phyloP scores from a whole-genome alignment of 2,797 vertebrate genomes.

The Poeciliopsis presidionis region DNA sequence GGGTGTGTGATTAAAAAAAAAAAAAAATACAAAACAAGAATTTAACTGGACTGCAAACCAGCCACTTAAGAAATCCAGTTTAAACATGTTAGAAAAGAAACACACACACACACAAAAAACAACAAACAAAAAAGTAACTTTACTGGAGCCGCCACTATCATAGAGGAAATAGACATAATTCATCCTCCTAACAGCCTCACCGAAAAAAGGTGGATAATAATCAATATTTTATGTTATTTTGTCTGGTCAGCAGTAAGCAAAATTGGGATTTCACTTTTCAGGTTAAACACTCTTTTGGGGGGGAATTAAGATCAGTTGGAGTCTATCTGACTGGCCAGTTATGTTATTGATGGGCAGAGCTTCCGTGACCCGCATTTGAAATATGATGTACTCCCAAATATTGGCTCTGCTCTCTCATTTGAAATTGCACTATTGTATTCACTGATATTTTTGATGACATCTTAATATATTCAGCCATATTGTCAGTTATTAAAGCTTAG shows the following conservation, averaged over 20 bases:
- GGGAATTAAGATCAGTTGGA: background rate
- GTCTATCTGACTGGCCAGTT: background rate
- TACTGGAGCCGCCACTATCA: background rate
- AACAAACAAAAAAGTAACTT: background rate
- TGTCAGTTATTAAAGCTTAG: background rate
- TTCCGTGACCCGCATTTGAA: background rate
- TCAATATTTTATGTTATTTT: background rate
- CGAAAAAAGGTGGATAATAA: background rate
- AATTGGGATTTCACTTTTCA: background rate
- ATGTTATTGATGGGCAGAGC: background rate
- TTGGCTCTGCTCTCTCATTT: background rate
- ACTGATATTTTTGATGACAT: background rate
- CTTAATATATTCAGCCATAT: background rate
- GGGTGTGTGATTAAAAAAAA: background rate
- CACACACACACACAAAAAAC: too few relatives aligned
- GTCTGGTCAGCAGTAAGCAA: background rate
- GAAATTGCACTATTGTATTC: background rate
- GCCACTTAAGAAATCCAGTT: background rate
- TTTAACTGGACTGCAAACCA: background rate
- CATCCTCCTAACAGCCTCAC: background rate
- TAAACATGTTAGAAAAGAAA: background rate
- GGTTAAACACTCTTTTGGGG: background rate
- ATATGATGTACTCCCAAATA: background rate
- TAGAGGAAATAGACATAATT: background rate
- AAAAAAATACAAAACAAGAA: background rate